A percentile compares a stretch with the other conserved stretches of the same genome.
Conservation (phyloP, 2,113 vertebrate species). For the Apus apus region DNA sequence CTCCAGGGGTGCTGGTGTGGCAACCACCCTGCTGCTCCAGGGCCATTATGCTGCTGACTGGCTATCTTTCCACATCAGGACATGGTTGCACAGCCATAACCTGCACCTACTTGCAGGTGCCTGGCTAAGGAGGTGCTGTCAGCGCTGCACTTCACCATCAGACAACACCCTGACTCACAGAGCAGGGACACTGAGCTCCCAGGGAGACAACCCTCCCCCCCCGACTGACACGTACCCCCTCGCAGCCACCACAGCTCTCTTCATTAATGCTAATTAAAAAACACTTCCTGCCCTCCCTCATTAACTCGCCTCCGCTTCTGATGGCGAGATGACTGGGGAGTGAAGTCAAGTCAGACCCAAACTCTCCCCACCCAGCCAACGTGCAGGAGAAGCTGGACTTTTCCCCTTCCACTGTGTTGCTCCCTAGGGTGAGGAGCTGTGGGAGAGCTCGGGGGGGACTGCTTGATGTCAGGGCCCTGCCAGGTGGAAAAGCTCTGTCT, state of each 20-base stretch:
- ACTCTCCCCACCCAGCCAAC: neutral
- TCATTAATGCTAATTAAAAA: conserved; percentile 12
- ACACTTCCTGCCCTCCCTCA: conserved; percentile 24
- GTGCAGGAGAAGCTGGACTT: no score
- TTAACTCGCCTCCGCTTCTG: neutral
- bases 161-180: neutral
- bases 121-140: neutral
- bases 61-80: neutral
- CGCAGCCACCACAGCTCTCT: neutral
- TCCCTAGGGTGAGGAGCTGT: no score
- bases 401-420: no score
- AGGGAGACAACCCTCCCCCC: neutral
- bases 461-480: neutral
- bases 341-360: neutral
- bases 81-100: neutral
- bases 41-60: neutral
- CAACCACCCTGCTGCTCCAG: neutral
- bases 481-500: neutral
- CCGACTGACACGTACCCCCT: neutral
- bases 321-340: neutral
- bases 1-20: neutral
- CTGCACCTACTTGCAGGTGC: neutral
- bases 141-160: neutral
- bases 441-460: no score
- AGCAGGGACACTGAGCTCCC: neutral